phyloP scores from a whole-genome alignment of 2,113 vertebrate genomes.

The Varanus salvator region DNA sequence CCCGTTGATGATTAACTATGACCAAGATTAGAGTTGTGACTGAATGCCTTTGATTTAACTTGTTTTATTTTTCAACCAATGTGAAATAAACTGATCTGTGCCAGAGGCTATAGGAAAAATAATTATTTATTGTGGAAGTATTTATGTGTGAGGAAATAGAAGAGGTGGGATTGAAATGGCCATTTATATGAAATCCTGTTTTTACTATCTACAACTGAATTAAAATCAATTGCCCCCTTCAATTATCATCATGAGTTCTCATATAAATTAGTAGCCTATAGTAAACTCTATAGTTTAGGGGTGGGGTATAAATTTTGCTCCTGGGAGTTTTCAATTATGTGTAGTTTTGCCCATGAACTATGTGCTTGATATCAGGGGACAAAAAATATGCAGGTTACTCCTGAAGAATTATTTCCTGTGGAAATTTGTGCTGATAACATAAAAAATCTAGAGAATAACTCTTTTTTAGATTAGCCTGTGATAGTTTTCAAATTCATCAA shows the following conservation, averaged over 20 bases:
- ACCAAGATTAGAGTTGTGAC: background rate
- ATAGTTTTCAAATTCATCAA: too few species aligned
- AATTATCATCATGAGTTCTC: background rate
- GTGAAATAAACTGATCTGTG: background rate
- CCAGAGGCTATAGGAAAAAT: slow-evolving; percentile 5
- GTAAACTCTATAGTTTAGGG: background rate
- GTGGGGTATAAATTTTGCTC: background rate
- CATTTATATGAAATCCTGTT: background rate
- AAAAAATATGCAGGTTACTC: background rate
- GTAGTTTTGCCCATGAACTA: too few species aligned
- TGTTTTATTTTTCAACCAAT: slow-evolving; percentile 3
- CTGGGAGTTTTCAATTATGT: background rate
- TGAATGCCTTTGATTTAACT: background rate
- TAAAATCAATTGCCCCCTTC: background rate
- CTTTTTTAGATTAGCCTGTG: background rate
- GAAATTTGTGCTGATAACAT: background rate
- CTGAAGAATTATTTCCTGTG: background rate
- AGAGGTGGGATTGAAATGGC: background rate
- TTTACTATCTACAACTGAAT: slow-evolving; percentile 16
- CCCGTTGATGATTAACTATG: background rate
- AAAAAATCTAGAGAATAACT: background rate
- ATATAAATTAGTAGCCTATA: background rate
- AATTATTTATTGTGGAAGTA: slow-evolving; percentile 25
- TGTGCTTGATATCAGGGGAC: background rate
- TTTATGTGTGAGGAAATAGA: slow-evolving; percentile 22